Evolutionary conservation across 2,113 vertebrate species (phyloP).

Genomic region (Plecotus auritus): DNA sequence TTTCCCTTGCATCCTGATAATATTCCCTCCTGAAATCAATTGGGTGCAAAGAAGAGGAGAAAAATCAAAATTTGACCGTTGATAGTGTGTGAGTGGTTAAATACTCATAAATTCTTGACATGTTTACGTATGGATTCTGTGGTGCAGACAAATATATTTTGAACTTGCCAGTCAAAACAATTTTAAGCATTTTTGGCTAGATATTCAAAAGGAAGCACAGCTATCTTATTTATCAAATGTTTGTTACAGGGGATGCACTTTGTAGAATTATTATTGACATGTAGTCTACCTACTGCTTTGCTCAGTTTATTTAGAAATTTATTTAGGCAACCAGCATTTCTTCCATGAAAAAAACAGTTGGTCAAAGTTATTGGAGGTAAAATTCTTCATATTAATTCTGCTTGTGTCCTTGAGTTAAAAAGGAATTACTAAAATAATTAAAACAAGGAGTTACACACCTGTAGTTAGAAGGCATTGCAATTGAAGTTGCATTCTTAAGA

Average conservation of each 20-base stretch:
- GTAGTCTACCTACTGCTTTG: neutral
- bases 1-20: neutral
- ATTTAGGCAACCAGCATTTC: neutral
- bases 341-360: neutral
- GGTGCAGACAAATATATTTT: slow-evolving; percentile 42
- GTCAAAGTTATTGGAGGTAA: neutral
- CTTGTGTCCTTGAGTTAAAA: neutral
- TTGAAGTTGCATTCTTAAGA: slow-evolving; percentile 9
- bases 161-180: neutral
- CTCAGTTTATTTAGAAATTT: slow-evolving; percentile 24
- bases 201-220: slow-evolving; percentile 38
- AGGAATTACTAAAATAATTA: slow-evolving; percentile 4
- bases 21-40: neutral
- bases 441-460: neutral
- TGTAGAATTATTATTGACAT: neutral
- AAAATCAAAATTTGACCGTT: slow-evolving; percentile 45
- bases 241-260: neutral
- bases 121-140: neutral
- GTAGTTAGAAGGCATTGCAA: neutral
- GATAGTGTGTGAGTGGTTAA: slow-evolving; percentile 2
- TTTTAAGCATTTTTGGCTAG: slow-evolving; percentile 61
- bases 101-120: neutral
- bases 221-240: neutral
- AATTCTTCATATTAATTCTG: neutral
- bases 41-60: neutral